A percentile compares a stretch with the other conserved stretches of the same genome.
These are phyloP conservation scores for Siderastrea radians DNA, from an alignment of 92 coral and sea anemone genomes.

Conservation along the genomic window DNA sequence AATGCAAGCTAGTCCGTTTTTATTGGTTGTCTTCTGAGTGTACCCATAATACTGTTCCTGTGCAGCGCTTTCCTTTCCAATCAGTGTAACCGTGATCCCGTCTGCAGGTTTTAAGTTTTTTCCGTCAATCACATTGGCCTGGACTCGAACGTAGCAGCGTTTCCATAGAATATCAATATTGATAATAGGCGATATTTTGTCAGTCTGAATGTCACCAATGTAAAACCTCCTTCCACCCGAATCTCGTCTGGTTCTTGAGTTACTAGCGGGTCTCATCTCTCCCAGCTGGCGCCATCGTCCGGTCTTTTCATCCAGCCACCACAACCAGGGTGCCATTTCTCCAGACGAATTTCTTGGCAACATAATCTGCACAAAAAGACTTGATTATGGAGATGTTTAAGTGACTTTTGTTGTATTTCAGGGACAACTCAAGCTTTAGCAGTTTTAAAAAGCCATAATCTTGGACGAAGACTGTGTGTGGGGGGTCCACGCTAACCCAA, in stretches of 20 bases:
- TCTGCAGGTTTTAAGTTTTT: too few species aligned
- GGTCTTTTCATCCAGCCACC: conserved; percentile 30
- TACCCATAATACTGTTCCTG: too few species aligned
- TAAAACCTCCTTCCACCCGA: conserved; percentile 2
- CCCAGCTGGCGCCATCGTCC: conserved; percentile 46
- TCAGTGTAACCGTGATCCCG: too few species aligned
- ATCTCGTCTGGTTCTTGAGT: neutral
- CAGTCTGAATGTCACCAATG: conserved; percentile 31
- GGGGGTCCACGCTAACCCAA: too few species aligned
- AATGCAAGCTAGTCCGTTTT: too few species aligned
- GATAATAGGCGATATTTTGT: conserved; percentile 1
- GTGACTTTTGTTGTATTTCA: neutral
- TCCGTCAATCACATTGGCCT: too few species aligned
- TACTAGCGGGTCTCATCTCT: conserved; percentile 14
- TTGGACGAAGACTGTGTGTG: too few species aligned
- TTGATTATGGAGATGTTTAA: neutral
- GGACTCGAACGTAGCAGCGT: conserved; percentile 22
- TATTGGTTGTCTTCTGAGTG: too few species aligned
- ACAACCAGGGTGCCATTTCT: conserved; percentile 39
- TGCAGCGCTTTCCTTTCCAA: too few species aligned
- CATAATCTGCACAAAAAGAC: neutral
- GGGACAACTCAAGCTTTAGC: too few species aligned
- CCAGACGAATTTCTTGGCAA: conserved; percentile 24
- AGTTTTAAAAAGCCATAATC: too few species aligned
- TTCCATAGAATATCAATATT: conserved; percentile 27